Conservation (phyloP, 37 sponge, comb jelly and placozoan species). For the Dysidea cf. avara region DNA sequence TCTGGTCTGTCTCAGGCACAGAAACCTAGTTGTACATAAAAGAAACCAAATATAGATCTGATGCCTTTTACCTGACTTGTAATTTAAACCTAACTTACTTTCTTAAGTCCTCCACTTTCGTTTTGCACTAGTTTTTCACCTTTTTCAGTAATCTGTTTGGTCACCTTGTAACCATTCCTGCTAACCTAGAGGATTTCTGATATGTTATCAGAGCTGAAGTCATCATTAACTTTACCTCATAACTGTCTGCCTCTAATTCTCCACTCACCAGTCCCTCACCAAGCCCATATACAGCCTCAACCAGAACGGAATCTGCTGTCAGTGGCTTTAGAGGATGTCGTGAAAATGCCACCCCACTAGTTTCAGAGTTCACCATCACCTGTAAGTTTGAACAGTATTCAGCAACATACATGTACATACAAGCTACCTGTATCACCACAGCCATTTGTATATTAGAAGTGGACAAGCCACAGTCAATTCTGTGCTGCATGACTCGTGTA, state of each 20-base stretch:
- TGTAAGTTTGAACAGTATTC: constrained; percentile 4
- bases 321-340: constrained; percentile 84
- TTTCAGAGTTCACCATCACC: constrained; percentile 83
- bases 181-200: constrained; percentile 67
- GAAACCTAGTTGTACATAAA: constrained; percentile 10
- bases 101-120: constrained; percentile 54
- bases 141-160: constrained; percentile 51
- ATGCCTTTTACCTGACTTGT: too few species aligned
- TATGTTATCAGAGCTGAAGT: not conserved
- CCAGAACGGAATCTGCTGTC: constrained; percentile 46
- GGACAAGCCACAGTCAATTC: constrained; percentile 58
- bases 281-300: constrained; percentile 84
- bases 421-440: constrained; percentile 79
- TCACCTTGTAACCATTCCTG: constrained; percentile 38
- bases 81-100: constrained; percentile 2
- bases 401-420: not conserved
- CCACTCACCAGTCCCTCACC: constrained; percentile 91
- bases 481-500: constrained; percentile 77
- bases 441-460: constrained; percentile 69
- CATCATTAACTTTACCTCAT: constrained; percentile 51
- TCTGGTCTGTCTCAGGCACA: constrained; percentile 42
- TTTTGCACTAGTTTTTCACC: constrained; percentile 57
- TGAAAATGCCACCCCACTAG: constrained; percentile 87
- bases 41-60: not conserved
- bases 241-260: constrained; percentile 76